These are phyloP conservation scores for Ariolimax columbianus DNA, from an alignment of 2,888 invertebrate genomes.

Conservation along the genomic window DNA sequence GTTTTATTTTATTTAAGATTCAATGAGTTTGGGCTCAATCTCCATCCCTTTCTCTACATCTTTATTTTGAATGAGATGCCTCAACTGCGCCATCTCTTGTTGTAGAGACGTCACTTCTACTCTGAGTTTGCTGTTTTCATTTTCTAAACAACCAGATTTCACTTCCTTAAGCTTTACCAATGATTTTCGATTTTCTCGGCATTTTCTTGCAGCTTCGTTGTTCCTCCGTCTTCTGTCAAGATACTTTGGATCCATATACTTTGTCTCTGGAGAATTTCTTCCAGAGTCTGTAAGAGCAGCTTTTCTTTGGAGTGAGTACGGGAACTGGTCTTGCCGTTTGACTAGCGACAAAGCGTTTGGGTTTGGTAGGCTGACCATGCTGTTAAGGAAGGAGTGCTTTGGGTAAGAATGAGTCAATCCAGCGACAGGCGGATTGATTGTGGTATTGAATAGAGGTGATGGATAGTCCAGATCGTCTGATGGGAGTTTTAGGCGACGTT, in stretches of 20 bases:
- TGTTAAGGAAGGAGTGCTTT: constrained; percentile 62
- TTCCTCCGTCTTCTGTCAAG: constrained; percentile 79
- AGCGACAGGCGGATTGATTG: neutral
- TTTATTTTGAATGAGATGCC: constrained; percentile 80
- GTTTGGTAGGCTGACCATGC: constrained; percentile 68
- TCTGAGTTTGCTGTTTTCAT: constrained; percentile 82
- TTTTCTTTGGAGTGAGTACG: too few relatives aligned
- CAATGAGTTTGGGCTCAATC: neutral
- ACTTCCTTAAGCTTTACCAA: constrained; percentile 77
- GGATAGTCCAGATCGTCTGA: constrained; percentile 44
- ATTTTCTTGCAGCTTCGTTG: constrained; percentile 80
- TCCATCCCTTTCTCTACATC: constrained; percentile 47
- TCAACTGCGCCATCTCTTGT: constrained; percentile 92
- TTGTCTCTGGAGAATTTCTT: constrained; percentile 43
- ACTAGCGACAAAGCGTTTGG: constrained; percentile 63
- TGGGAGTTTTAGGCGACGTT: constrained; percentile 66
- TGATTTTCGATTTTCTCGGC: constrained; percentile 79
- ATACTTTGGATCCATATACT: constrained; percentile 73
- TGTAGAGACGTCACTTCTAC: constrained; percentile 90
- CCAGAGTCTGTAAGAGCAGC: neutral
- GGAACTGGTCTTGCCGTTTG: constrained; percentile 48
- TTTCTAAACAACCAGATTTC: constrained; percentile 76
- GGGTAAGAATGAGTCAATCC: constrained; percentile 30
- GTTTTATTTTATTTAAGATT: too few relatives aligned
- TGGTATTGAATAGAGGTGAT: constrained; percentile 20